phyloP scores from a whole-genome alignment of 2,797 vertebrate genomes.

The Petrocephalus schoutedeni region DNA sequence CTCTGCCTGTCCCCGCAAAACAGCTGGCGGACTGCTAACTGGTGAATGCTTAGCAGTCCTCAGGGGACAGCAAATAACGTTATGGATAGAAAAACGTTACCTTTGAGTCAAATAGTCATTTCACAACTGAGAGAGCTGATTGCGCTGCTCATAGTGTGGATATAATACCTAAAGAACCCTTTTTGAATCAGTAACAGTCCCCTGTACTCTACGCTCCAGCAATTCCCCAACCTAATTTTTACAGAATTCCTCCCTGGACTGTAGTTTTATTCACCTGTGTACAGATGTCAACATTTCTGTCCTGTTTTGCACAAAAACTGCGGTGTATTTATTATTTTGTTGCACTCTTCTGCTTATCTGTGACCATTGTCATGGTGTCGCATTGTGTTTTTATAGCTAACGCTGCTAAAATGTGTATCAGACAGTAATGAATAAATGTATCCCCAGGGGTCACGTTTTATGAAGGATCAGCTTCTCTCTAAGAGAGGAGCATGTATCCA shows the following conservation, averaged over 20 bases:
- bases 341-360: neutral
- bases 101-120: neutral
- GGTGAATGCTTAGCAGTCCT: neutral
- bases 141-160: neutral
- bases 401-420: neutral
- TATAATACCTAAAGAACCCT: neutral
- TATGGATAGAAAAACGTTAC: neutral
- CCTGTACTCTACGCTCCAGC: neutral
- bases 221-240: neutral
- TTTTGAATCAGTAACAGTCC: neutral
- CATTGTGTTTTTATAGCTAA: neutral
- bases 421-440: neutral
- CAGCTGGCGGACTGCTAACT: neutral
- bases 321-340: neutral
- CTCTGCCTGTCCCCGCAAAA: conserved; percentile 6
- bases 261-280: neutral
- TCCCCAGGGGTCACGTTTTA: neutral
- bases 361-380: neutral
- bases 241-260: neutral
- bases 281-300: neutral
- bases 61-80: neutral
- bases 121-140: neutral
- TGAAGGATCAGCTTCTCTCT: neutral
- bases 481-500: neutral
- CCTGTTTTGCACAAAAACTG: neutral